A percentile compares a stretch with the other conserved stretches of the same genome.
Evolutionary conservation across 2,888 invertebrate species (phyloP).

Genomic region (Drosophila gaucha): DNA sequence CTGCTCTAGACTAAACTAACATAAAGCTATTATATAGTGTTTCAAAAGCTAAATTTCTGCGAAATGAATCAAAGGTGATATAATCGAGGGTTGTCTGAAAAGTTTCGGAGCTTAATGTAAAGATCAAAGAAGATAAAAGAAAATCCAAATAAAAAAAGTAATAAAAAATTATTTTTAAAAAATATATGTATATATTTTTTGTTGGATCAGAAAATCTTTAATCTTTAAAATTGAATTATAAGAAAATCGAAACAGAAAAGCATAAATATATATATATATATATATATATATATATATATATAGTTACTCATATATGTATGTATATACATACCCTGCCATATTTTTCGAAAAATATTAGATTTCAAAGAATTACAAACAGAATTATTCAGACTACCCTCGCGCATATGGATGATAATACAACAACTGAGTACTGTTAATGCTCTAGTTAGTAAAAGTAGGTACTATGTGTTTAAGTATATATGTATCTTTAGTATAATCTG

Average conservation of each 20-base stretch:
- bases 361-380: no score
- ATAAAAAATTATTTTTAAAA: not conserved
- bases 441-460: constrained; percentile 17
- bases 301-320: no score
- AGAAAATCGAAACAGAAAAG: no score
- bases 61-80: not conserved
- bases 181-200: no score
- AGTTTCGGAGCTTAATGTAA: no score
- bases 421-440: constrained; percentile 17
- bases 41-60: not conserved
- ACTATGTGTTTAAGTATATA: constrained; percentile 21
- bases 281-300: no score
- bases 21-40: constrained; percentile 3
- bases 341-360: no score
- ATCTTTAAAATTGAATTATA: no score
- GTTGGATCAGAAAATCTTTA: no score
- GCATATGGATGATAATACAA: constrained; percentile 1
- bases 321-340: no score
- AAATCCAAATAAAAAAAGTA: not conserved
- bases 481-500: constrained; percentile 3
- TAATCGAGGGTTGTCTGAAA: not conserved
- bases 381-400: not conserved
- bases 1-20: not conserved
- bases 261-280: no score
- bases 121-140: no score